These are phyloP conservation scores for Colistium nudipinnis DNA, from an alignment of 2,113 vertebrate genomes.

Conservation along the genomic window DNA sequence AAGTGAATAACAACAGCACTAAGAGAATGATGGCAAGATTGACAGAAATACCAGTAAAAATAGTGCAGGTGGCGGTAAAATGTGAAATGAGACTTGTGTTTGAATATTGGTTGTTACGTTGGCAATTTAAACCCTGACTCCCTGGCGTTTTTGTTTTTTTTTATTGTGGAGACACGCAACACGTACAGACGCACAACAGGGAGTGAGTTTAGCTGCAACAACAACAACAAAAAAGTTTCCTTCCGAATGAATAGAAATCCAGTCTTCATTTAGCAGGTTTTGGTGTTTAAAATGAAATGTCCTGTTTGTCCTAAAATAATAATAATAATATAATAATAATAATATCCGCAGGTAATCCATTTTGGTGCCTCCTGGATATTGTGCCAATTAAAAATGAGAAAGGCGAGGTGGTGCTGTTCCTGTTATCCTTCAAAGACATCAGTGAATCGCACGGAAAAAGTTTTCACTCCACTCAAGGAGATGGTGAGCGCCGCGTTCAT, in stretches of 20 bases:
- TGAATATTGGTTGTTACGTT: too few relatives aligned
- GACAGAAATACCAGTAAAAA: too few relatives aligned
- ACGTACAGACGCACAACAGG: neutral
- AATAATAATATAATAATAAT: too few relatives aligned
- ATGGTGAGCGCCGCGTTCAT: conserved; percentile 76
- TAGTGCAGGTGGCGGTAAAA: too few relatives aligned
- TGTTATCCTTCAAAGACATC: conserved; percentile 97
- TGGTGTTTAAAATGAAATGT: neutral
- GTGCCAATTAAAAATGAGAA: conserved; percentile 98
- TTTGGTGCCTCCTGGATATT: conserved; percentile 95
- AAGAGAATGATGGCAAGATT: too few relatives aligned
- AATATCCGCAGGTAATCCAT: conserved; percentile 81
- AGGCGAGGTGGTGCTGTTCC: conserved; percentile 94
- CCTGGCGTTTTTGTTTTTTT: too few relatives aligned
- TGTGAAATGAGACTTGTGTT: too few relatives aligned
- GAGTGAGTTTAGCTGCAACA: neutral
- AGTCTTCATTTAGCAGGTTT: conserved; percentile 6
- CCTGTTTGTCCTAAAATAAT: too few relatives aligned
- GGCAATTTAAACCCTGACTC: too few relatives aligned
- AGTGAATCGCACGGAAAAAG: conserved; percentile 84
- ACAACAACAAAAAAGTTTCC: neutral
- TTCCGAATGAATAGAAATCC: conserved; percentile 5
- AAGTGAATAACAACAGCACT: too few relatives aligned
- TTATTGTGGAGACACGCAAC: too few relatives aligned
- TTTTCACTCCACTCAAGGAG: conserved; percentile 71